phyloP scores from a whole-genome alignment of 2,888 invertebrate species.

The Taphrorychus bicolor region DNA sequence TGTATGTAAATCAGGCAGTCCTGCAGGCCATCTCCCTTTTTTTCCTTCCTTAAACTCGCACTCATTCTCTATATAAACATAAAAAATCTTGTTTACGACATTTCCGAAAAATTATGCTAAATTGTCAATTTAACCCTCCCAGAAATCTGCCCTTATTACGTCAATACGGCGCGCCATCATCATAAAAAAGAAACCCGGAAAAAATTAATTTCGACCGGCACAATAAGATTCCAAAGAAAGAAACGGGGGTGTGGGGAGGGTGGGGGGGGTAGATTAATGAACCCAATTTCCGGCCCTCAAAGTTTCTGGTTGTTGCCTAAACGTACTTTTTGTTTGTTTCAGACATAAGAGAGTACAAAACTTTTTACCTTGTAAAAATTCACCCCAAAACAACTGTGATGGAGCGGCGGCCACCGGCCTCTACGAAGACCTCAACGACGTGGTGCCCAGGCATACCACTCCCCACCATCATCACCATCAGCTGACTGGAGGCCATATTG shows the following conservation, averaged over 20 bases:
- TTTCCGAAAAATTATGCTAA: not conserved
- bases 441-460: conserved; percentile 61
- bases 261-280: conserved; percentile 11
- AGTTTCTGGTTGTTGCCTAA: not conserved
- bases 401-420: conserved; percentile 67
- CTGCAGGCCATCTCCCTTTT: no score
- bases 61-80: no score
- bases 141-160: not conserved
- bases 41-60: no score
- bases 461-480: conserved; percentile 54
- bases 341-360: conserved; percentile 88
- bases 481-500: conserved; percentile 56
- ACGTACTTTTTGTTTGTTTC: conserved; percentile 57
- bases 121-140: not conserved
- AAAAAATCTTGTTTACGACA: not conserved
- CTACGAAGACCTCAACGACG: conserved; percentile 81
- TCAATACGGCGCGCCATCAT: not conserved
- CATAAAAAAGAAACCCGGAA: conserved; percentile 1
- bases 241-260: not conserved
- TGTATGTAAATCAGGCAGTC: no score
- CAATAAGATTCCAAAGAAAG: conserved; percentile 9
- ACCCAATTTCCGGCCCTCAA: not conserved
- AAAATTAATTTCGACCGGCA: conserved; percentile 17
- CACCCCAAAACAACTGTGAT: conserved; percentile 66
- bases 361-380: conserved; percentile 82